Evolutionary conservation across 2,113 vertebrate genomes (phyloP), one percentile per base, ranked within the genome.

Genomic region (Serilophus lunatus): DNA sequence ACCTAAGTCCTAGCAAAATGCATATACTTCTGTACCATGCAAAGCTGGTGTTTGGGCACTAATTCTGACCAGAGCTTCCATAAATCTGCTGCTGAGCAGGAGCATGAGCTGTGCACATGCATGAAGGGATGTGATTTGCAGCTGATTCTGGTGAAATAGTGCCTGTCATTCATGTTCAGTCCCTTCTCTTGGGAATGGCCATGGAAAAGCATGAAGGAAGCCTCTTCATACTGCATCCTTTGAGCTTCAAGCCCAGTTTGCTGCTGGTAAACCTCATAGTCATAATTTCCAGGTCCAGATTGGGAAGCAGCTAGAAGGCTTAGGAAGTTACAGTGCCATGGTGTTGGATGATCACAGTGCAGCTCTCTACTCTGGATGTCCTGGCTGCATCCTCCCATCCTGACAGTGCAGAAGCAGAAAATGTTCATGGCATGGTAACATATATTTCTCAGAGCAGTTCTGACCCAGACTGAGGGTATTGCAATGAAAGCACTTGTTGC

Each of bases 341-440:
- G 4, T 84, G 28, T 14, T 26, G 51, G 35, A 8, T 75, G 51
- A 31, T 44, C 31, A 13, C 0, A 0, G 24, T 36, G n/a, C 7
- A 33, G 28, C 51, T 87, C 57, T 81, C 36, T 35, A 7, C 31
- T 65, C 42, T 1, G 3, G 25, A 10, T 38, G 31, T 70, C 51
- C 18, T 66, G 60, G 42, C 59, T 81, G n/a, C 45, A 25, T 89
- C 50, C 15, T 89, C 22, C 36, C n/a, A 14, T 42, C 45, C 76
- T 75, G 56, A 36, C 54, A 20, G 28, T 47, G 63, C 44, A 83
- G 66, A 28, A 84, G 45, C 69, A 65, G 47, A 10, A 15, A n/a
- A 10, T 65, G 45, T 50, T 72, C 33, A 8, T 57, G 31, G 36
- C 60, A 24, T 68, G 25, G 36, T 42, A 26, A 4, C 20, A 24